Evolutionary conservation across 2,113 vertebrate species (phyloP).

Genomic region (Melanostigma gelatinosum): DNA sequence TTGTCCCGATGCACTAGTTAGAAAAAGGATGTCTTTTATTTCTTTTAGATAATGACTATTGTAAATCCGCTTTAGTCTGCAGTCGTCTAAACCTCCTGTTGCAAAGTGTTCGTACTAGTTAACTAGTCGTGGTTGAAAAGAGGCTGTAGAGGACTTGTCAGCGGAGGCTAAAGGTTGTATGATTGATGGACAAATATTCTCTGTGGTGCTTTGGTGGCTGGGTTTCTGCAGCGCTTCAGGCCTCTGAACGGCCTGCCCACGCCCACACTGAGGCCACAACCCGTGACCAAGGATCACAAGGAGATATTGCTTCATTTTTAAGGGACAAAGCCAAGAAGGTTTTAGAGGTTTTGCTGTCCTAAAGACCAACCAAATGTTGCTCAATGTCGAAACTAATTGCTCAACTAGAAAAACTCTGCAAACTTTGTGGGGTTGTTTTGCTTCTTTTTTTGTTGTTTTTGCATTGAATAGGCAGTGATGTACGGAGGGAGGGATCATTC

Average conservation of each 20-base stretch:
- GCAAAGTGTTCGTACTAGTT: not conserved
- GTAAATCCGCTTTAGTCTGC: not conserved
- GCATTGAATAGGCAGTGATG: not conserved
- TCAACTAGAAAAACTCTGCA: not conserved
- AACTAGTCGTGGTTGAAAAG: not conserved
- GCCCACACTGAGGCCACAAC: not conserved
- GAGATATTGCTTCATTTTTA: not conserved
- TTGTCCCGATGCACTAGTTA: constrained; percentile 67
- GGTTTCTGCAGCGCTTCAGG: not conserved
- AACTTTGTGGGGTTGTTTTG: not conserved
- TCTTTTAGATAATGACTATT: not conserved
- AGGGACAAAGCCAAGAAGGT: not conserved
- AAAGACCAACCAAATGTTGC: not conserved
- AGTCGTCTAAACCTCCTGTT: not conserved
- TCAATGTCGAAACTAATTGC: not conserved
- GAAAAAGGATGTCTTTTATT: not conserved
- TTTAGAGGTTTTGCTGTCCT: not conserved
- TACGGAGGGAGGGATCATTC: not conserved
- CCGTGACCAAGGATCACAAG: not conserved
- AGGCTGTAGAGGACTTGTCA: not conserved
- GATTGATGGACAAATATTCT: not conserved
- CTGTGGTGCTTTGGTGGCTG: not conserved
- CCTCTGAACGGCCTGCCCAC: not conserved
- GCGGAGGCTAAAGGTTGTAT: not conserved
- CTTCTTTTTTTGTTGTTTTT: not conserved